Base-by-base conservation (phyloP, 2,113 vertebrate species). In the Paracanthobrama guichenoti region DNA sequence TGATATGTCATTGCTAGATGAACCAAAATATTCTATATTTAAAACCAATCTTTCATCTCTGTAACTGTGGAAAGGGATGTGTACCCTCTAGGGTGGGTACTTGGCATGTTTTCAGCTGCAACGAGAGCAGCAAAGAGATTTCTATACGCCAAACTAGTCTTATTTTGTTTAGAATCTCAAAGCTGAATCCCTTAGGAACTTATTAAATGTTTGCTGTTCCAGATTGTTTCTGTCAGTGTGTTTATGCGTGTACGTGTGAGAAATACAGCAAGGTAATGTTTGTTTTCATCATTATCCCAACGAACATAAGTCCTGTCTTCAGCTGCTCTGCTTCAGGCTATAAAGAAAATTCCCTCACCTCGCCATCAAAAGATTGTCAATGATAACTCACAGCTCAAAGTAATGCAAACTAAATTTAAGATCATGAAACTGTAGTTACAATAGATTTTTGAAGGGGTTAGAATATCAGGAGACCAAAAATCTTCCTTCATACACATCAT, bases 151-250 rank as follows among this genome's bases (percentile, higher is more conserved):
- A 80, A 39, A 66, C 84, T 55, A 44, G 44, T 44, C n/a, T 67
- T 59, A 81, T 79, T 79, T 73, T 20, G n/a, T 82, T 11, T 7
- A 20, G 42, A 20, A 20, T 71, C n/a, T 69, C 64, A 28, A 64
- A 66, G 20, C 75, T 74, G 81, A 31, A 75, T 53, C 67, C 78
- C 84, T 75, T 57, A 79, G 86, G 72, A 79, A 62, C 75, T 13
- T 67, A 83, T 87, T 83, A 79, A 74, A 79, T 77, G 71, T 79
- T 87, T 83, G 81, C 73, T 72, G 74, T 42, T 57, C 44, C 53
- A 44, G 18, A 72, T 46, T 83, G 79, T 60, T 46, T 50, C 48
- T 82, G 71, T 78, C 35, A 53, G 67, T 69, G 75, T 69, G 55
- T 66, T 57, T 81, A 59, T 86, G 72, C 2, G 14, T 62, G 28